Evolutionary conservation across 1,140 invertebrate species (phyloP), one percentile per base, ranked within the genome.

Genomic region (Lepidurus apus): DNA sequence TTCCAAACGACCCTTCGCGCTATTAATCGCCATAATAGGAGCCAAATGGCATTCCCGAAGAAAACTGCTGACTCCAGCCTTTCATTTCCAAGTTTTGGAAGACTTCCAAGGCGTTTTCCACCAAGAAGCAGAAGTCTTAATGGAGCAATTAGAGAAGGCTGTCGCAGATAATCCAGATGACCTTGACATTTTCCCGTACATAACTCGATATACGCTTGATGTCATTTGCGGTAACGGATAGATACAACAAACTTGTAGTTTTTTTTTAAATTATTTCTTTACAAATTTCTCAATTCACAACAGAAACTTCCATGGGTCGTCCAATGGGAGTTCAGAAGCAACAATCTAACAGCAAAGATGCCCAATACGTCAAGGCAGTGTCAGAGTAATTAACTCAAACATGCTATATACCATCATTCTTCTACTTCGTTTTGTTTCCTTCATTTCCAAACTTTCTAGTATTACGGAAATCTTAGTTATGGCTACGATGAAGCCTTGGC

Each of bases 171-270:
- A 88, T 4, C 90, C 88, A 24, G 89, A 91, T 78, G 88, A 87
- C 21, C 91, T 93, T 82, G 90, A 95, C 83, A 88, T 96, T 43
- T 93, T 91, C 84, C 89, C 90, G 21, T 89, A 89, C 82, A 88
- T 95, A 11, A 91, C 92, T 24, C 87, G 90, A 21, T 95, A 93
- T 76, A 95, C 95, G 0, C 91, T 98, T 1, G 94, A 97, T 80
- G 92, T 94, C 81, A 93, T 96, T 79, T 94, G 92, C 84, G 92
- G 86, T 85, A 82, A 81, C 11, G 13, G 0, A n/a, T 53, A 77
- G 17, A 7, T 24, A 17, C 0, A n/a, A n/a, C 24, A 8, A 24
- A 26, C 34, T 75, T n/a, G 26, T n/a, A 42, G 17, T 73, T 1
- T 17, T 8, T 17, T 1, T 7, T 42, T 21, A 9, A 5, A 34